Base-by-base conservation (phyloP, 2,113 vertebrate genomes). In the Oriolus oriolus region DNA sequence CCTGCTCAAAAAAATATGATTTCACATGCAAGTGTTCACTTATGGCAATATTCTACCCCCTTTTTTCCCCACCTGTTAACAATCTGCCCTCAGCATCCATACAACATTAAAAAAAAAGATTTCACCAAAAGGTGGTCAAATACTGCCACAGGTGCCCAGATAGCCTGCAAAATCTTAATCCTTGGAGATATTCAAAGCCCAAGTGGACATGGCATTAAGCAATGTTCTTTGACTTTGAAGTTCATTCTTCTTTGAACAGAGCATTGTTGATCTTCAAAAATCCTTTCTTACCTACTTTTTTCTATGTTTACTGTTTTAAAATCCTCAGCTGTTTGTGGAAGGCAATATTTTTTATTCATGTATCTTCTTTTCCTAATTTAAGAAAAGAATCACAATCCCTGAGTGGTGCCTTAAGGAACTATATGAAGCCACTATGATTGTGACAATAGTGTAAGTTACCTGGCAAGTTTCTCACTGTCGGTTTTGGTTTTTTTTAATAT, bases 201-300 rank as follows among this genome's bases (percentile, higher is more conserved):
- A 47, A 17, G 7, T 31, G 2, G 26, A 37, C 4, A 13, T 2
- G 8, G 10, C 2, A 1, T 8, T 69, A 50, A 64, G n/a, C 6
- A 68, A 39, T 1, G 0, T 31, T 35, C 47, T 76, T 49, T 59
- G 26, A 53, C 45, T 86, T 57, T 31, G 20, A 45, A 45, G 9
- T 45, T 45, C 20, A 21, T 45, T 45, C 44, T 45, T 15, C 44
- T 65, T 84, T 28, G 22, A 69, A 60, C 7, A 17, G 1, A 23
- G 16, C 10, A 37, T 54, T 41, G 4, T 5, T 77, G 12, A 54
- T 54, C 17, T 42, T 35, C 11, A 77, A 59, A 77, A 60, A 26
- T 47, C 8, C 24, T 37, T 84, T 82, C 18, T 7, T 69, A 26
- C 5, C 5, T 60, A 6, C 1, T n/a, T 23, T 57, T 90, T 87